Evolutionary conservation across 1,140 invertebrate genomes (phyloP).

Genomic region (Hypsibius dujardini): DNA sequence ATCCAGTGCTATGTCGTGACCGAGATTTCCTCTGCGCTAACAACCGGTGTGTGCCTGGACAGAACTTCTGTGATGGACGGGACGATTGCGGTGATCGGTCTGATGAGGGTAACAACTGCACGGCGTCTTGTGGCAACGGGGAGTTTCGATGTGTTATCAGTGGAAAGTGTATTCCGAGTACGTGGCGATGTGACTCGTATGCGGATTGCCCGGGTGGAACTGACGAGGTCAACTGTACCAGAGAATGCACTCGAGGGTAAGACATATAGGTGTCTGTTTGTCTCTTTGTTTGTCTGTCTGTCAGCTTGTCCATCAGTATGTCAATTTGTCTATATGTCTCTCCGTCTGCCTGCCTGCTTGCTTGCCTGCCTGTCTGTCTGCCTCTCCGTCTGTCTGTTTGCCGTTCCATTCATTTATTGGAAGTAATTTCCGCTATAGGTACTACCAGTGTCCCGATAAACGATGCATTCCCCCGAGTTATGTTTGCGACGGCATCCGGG

Average conservation of each 20-base stretch:
- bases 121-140: slow-evolving; percentile 24
- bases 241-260: slow-evolving; percentile 1
- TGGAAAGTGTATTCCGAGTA: slow-evolving; percentile 57
- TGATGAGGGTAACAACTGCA: slow-evolving; percentile 41
- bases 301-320: no score
- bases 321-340: no score
- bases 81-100: slow-evolving; percentile 61
- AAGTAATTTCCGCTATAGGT: not conserved
- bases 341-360: no score
- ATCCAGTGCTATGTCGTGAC: slow-evolving; percentile 33
- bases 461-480: slow-evolving; percentile 40
- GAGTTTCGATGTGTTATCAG: slow-evolving; percentile 33
- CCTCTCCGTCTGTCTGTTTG: no score
- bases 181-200: slow-evolving; percentile 60
- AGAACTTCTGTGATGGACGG: slow-evolving; percentile 60
- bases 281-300: no score
- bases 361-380: no score
- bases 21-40: slow-evolving; percentile 58
- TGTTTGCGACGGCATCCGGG: slow-evolving; percentile 45
- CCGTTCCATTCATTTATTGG: no score
- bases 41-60: slow-evolving; percentile 54
- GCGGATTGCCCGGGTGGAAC: slow-evolving; percentile 48
- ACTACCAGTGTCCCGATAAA: slow-evolving; percentile 1
- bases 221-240: slow-evolving; percentile 30
- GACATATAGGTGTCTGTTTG: no score